Conservation (phyloP, 1,140 invertebrate genomes). For the Scaptomyza montana region DNA sequence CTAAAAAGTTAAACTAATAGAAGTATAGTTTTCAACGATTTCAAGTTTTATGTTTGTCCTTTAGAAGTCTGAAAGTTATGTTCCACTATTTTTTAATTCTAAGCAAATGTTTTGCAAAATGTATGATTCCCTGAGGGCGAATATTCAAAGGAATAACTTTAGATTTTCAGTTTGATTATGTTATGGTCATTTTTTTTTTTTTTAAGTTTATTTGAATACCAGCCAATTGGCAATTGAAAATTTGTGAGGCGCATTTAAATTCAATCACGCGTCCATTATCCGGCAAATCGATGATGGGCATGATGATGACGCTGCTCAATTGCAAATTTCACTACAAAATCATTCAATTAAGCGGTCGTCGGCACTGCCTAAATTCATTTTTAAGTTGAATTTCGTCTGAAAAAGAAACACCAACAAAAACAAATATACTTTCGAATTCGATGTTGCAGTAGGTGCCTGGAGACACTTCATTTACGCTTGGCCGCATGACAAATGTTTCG, state of each 20-base stretch:
- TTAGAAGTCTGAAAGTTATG: too few species aligned
- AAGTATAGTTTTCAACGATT: too few species aligned
- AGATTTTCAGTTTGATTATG: neutral
- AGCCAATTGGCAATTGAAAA: constrained; percentile 18
- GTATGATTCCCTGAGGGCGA: too few species aligned
- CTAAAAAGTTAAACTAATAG: too few species aligned
- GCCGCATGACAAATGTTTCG: constrained; percentile 54
- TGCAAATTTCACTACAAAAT: constrained; percentile 51
- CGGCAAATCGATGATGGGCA: constrained; percentile 16
- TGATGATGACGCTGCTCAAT: constrained; percentile 25
- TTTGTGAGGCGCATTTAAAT: constrained; percentile 35
- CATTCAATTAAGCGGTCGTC: constrained; percentile 58
- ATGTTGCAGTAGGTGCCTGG: constrained; percentile 20
- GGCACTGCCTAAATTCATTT: too few species aligned
- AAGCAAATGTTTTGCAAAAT: too few species aligned
- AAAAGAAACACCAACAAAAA: neutral
- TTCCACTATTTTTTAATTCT: too few species aligned
- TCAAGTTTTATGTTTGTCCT: too few species aligned
- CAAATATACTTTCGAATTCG: constrained; percentile 28
- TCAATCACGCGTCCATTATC: constrained; percentile 54
- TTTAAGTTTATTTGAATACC: neutral
- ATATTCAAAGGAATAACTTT: too few species aligned
- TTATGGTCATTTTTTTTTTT: neutral
- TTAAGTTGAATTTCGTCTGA: constrained; percentile 10
- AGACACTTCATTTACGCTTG: constrained; percentile 45